Evolutionary conservation across 2,888 invertebrate species (phyloP), one percentile per base, ranked within the genome.

Genomic region (Parnassius glacialis): DNA sequence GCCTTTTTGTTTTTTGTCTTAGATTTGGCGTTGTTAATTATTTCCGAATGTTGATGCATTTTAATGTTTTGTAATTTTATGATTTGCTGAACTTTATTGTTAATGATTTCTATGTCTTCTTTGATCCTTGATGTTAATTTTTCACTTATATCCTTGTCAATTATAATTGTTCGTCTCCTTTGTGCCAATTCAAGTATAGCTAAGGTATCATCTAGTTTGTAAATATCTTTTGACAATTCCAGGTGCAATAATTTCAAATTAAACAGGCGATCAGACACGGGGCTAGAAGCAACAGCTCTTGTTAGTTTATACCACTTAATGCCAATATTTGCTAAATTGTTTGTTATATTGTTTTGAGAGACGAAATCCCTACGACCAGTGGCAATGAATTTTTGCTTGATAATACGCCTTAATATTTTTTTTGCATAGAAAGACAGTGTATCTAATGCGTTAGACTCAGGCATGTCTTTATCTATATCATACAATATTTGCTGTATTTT

Each of bases 231-330:
- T 11, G 73, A 71, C 61, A 89, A 53, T 52, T 66, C 65, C 0
- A 81, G 67, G 65, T 86, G 80, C 44, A 89, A 70, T 20, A 80
- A 64, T 68, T 88, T 87, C 69, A 87, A 68, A 16, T 71, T 72
- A 25, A 83, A 74, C 0, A 84, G 48, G 42, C 70, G 76, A 43
- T 80, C 73, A 34, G 71, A 64, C 13, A 74, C 66, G n/a, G 71
- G 41, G 62, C 72, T 75, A 1, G 68, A 65, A 5, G 65, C 61
- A 7, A 84, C 52, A 20, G 69, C 70, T 10, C 61, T 54, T 9
- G 75, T 66, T 54, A 80, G 64, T 57, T 69, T 66, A 48, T 76
- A 67, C 85, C 86, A 84, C 44, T 71, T 72, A 11, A 12, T 65
- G 2, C 83, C 83, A 20, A 88, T 72, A n/a, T 60, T 70, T 52